Percentiles rank a stretch among this genome's conserved stretches.
Evolutionary conservation across 2,113 vertebrate species (phyloP).

Genomic region (Sardina pilchardus): DNA sequence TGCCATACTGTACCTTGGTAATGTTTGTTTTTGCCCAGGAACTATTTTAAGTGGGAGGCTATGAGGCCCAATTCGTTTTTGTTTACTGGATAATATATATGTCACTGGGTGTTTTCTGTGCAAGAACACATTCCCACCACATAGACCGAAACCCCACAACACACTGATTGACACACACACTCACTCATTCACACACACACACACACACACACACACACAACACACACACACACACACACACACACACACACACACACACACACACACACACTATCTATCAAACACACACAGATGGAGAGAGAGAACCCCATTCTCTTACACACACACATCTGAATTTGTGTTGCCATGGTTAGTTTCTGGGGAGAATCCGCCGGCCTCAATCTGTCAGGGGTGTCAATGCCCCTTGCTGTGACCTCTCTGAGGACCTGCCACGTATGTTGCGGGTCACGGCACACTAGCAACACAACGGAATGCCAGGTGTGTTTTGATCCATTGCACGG

Average conservation of each 20-base stretch:
- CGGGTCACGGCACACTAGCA: not conserved
- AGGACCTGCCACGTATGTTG: not conserved
- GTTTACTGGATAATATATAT: not conserved
- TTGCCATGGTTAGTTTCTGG: slow-evolving; percentile 39
- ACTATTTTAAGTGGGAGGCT: not conserved
- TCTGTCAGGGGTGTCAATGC: slow-evolving; percentile 51
- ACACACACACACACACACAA: slow-evolving; percentile 16
- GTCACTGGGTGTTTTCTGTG: not conserved
- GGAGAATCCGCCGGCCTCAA: slow-evolving; percentile 46
- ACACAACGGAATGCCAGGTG: not conserved
- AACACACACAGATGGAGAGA: not conserved
- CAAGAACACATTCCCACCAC: slow-evolving; percentile 7
- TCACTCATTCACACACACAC: not conserved
- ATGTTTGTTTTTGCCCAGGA: not conserved
- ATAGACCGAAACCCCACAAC: slow-evolving; percentile 6
- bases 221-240: no score
- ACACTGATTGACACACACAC: not conserved
- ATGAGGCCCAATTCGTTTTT: not conserved
- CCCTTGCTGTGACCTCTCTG: slow-evolving; percentile 18
- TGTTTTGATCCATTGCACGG: not conserved
- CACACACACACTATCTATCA: slow-evolving; percentile 7
- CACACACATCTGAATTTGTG: slow-evolving; percentile 40
- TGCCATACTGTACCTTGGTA: not conserved
- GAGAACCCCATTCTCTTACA: not conserved
- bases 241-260: not conserved